Base-by-base conservation (phyloP, 2,797 vertebrate species). In the Nyctalus aviator region DNA sequence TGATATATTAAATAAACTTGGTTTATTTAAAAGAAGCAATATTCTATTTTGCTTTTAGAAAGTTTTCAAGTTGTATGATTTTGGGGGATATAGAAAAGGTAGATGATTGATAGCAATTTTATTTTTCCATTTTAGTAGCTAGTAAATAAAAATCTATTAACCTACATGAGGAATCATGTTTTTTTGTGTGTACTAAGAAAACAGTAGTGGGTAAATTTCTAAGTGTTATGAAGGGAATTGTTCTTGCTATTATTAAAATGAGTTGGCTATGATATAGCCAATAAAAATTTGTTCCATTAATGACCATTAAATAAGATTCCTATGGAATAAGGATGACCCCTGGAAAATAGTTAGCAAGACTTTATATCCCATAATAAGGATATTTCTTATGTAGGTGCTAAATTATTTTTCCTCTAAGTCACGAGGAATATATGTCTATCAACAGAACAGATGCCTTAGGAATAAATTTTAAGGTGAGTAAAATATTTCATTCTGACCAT, bases 391-490 rank as follows among this genome's bases (percentile, higher is more conserved):
- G 30, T 83, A 69, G 64, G 82, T 93, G 64, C 91, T 89, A 91
- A 93, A 62, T 90, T 83, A 10, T 82, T 84, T 97, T 87, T 88
- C 4, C 75, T n/a, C 88, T 30, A 30, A 88, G 81, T 93, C 92
- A 82, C 72, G 91, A 88, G 77, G 96, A 96, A 79, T 30, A 0
- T 85, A 64, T 94, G 85, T 92, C 94, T 86, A 82, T 94, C 91
- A 96, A 93, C 68, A 96, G 89, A 96, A 93, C 90, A 93, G 91
- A 90, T 81, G 59, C 92, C 8, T 86, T 92, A 92, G 95, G 94
- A 97, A 96, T 91, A 97, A 97, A 88, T 88, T 88, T 96, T 96
- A 97, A 96, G 84, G 66, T 77, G 46, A 92, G 64, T 96, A 94
- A 97, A 96, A 86, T 66, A 69, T 93, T 96, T 97, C 35, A 97